Conservation (phyloP, 2,888 invertebrate genomes). For the Thymelicus sylvestris region DNA sequence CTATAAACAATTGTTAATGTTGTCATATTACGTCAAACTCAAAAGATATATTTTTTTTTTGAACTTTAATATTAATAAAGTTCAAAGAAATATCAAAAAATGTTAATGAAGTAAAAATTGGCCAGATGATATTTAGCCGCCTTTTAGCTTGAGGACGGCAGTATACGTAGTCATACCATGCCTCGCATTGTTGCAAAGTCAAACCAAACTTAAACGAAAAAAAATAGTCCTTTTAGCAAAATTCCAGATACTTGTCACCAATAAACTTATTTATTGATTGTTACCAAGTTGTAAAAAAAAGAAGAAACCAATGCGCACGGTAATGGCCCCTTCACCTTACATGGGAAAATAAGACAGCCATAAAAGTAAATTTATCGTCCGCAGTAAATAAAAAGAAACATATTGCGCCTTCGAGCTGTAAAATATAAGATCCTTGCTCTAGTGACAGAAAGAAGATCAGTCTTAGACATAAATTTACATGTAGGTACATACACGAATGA, state of each 20-base stretch:
- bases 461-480: conserved; percentile 2
- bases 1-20: too few species aligned
- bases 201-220: too few species aligned
- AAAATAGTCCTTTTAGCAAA: neutral
- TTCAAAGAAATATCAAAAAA: too few species aligned
- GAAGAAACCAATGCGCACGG: conserved; percentile 57
- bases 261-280: conserved; percentile 73
- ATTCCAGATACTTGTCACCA: conserved; percentile 45
- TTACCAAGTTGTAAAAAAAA: conserved; percentile 59
- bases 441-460: neutral
- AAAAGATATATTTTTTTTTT: too few species aligned
- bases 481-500: neutral
- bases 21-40: too few species aligned
- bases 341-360: conserved; percentile 75
- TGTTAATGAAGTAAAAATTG: too few species aligned
- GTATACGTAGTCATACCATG: too few species aligned
- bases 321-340: conserved; percentile 48
- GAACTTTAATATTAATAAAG: too few species aligned
- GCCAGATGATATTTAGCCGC: too few species aligned
- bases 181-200: too few species aligned
- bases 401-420: conserved; percentile 27
- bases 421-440: conserved; percentile 6
- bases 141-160: too few species aligned
- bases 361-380: conserved; percentile 77
- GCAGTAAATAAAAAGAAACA: conserved; percentile 75